Conservation (phyloP, 2,113 vertebrate genomes). For the Rhombomys opimus region DNA sequence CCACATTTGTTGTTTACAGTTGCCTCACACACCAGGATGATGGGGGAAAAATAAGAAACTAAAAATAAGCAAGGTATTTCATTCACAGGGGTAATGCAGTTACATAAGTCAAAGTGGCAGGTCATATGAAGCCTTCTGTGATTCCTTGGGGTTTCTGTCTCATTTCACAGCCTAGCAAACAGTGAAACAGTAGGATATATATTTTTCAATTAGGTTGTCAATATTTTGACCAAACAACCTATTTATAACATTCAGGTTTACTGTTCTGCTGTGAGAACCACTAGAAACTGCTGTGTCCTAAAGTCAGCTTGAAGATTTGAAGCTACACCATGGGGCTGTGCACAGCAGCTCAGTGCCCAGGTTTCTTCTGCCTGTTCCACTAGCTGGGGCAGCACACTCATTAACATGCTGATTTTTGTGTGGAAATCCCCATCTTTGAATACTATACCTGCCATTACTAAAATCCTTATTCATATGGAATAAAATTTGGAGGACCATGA, state of each 20-base stretch:
- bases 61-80: constrained; percentile 72
- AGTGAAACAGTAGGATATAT: constrained; percentile 70
- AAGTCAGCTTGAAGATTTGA: constrained; percentile 24
- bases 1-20: constrained; percentile 62
- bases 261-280: constrained; percentile 18
- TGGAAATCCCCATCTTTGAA: background rate
- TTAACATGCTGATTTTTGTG: background rate
- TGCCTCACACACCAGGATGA: constrained; percentile 53
- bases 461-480: background rate
- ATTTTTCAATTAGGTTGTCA: constrained; percentile 79
- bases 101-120: constrained; percentile 82
- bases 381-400: background rate
- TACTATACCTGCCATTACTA: background rate
- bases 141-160: constrained; percentile 69
- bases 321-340: constrained; percentile 44
- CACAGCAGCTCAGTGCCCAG: background rate
- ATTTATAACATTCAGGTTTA: constrained; percentile 79
- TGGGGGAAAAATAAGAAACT: constrained; percentile 69
- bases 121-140: constrained; percentile 68
- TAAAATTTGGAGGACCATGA: background rate
- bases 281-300: constrained; percentile 47
- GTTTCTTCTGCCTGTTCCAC: constrained; percentile 58
- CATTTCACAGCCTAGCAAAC: constrained; percentile 71
- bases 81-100: constrained; percentile 51
- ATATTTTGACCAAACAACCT: constrained; percentile 71